phyloP scores from a whole-genome alignment of 64 coral and sea anemone genomes.

The Platygyra sinensis region DNA sequence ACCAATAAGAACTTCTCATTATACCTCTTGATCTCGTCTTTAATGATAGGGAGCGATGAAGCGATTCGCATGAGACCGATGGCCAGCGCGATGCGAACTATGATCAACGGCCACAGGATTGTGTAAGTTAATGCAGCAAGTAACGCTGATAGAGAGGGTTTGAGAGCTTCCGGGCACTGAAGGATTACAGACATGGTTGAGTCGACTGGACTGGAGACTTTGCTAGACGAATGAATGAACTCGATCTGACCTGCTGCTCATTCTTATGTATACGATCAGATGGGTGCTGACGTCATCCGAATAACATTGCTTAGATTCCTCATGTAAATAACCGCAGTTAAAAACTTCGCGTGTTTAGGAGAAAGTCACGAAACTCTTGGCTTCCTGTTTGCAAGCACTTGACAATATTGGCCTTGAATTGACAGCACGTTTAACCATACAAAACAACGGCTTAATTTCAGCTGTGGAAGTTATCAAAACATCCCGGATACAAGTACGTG shows the following conservation, averaged over 20 bases:
- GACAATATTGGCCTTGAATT: not conserved
- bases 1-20: constrained; percentile 13
- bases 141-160: not conserved
- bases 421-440: not conserved
- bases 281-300: not conserved
- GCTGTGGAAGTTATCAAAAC: not conserved
- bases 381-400: not conserved
- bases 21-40: not conserved
- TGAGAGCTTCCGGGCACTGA: not conserved
- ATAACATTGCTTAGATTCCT: not conserved
- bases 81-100: not conserved
- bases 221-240: not conserved
- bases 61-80: constrained; percentile 22
- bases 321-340: not conserved
- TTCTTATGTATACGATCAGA: too few species aligned
- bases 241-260: not conserved
- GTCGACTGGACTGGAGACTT: not conserved
- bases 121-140: not conserved
- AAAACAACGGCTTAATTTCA: not conserved
- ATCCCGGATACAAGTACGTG: not conserved
- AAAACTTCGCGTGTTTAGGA: not conserved
- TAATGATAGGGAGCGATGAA: constrained; percentile 15
- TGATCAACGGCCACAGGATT: not conserved
- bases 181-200: not conserved
- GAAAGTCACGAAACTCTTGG: not conserved